Evolutionary conservation across 1,140 invertebrate species (phyloP), one percentile per base, ranked within the genome.

Genomic region (Bombus fervidus): DNA sequence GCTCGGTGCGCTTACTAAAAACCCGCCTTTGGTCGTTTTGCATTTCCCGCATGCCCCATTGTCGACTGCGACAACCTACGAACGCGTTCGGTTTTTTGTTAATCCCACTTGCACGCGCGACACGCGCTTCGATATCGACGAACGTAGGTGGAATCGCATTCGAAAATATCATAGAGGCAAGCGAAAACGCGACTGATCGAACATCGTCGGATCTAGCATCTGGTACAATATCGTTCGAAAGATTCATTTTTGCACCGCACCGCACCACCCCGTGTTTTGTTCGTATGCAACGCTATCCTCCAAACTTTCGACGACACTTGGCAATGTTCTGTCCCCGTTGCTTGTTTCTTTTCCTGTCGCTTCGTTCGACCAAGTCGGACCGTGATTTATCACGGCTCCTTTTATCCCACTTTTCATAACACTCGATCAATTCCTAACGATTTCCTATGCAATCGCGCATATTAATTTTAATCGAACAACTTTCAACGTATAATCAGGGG

Each of bases 131-230:
- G 83, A 83, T 89, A 89, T 89, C 87, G 79, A 64, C 18, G 47
- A n/a, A 80, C 64, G 57, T 72, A 85, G 86, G 83, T 83, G 71
- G 69, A 53, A 89, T 88, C 66, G 87, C 84, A 72, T 86, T 75
- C 62, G 53, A 88, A 83, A 86, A 69, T 82, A 75, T 66, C n/a
- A 47, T 75, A 66, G 74, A 86, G 74, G 74, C 73, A 80, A 78
- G 53, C 15, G 78, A 82, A 72, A 64, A 85, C 64, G 31, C 73
- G 84, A 85, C 68, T 47, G 34, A 66, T 57, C 72, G 82, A 53
- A 53, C 47, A 22, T 53, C 47, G 47, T 22, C 18, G 47, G 47
- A 8, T 53, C 18, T 53, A 8, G 47, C 47, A 53, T 53, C 47
- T 53, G 18, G 47, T 2, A 22, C 47, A 8, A 53, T 22, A 22